Evolutionary conservation across 2,113 vertebrate genomes (phyloP).

Genomic region (Trematocara macrostoma): DNA sequence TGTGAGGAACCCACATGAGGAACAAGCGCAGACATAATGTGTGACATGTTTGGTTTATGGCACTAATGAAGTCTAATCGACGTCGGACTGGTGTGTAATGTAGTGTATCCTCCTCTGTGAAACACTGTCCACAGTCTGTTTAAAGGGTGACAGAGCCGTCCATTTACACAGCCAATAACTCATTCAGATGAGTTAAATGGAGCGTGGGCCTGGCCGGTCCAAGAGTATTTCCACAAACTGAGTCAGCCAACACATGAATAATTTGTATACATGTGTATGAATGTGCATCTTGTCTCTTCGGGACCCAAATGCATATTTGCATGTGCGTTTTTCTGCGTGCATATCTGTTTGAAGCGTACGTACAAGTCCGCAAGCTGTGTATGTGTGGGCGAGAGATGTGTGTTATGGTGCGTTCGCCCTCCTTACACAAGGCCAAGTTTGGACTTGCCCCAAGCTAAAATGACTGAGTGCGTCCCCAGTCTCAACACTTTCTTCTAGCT

Average conservation of each 20-base stretch:
- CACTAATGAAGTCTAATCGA: conserved; percentile 1
- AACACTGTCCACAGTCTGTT: background rate
- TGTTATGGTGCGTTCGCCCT: background rate
- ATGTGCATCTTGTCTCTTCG: background rate
- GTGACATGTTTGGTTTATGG: background rate
- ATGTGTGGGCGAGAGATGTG: background rate
- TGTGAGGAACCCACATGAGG: background rate
- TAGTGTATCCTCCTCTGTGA: background rate
- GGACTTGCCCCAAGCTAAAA: background rate
- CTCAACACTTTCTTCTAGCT: background rate
- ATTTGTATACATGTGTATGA: background rate
- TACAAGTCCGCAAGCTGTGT: background rate
- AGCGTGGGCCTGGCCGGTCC: conserved; percentile 17
- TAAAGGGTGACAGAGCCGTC: background rate
- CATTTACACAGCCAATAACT: background rate
- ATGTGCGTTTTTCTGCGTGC: background rate
- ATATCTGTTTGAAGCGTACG: background rate
- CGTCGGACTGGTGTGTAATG: background rate
- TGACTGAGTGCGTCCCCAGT: background rate
- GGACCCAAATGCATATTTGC: background rate
- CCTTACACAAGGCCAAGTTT: background rate
- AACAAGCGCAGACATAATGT: background rate
- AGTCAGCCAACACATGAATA: conserved; percentile 43
- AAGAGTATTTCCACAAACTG: conserved; percentile 19
- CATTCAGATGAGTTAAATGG: conserved; percentile 22